Conservation (phyloP, 2,888 invertebrate genomes). For the Neoaliturus tenellus region DNA sequence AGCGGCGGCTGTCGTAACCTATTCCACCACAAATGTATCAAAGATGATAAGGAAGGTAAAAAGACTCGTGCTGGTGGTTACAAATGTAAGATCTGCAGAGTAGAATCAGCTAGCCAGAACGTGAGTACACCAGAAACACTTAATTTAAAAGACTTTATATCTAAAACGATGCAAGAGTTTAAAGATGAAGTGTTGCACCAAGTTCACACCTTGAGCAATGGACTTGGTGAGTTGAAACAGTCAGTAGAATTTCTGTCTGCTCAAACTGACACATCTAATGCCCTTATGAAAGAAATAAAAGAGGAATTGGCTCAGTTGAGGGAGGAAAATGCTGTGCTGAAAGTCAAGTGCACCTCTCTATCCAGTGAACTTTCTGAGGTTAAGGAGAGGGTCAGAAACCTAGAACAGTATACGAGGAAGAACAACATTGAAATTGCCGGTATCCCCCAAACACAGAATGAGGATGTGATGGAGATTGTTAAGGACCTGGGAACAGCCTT, state of each 20-base stretch:
- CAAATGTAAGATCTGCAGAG: too few relatives aligned
- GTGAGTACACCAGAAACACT: too few relatives aligned
- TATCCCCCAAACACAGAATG: neutral
- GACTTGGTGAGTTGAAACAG: neutral
- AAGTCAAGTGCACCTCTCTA: too few relatives aligned
- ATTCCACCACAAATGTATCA: too few relatives aligned
- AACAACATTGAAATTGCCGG: neutral
- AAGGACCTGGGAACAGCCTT: constrained; percentile 12
- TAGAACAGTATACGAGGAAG: neutral
- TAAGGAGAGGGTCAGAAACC: neutral
- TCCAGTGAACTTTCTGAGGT: neutral
- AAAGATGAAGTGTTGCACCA: too few relatives aligned
- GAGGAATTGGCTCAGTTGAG: neutral
- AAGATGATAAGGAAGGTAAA: too few relatives aligned
- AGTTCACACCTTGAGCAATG: too few relatives aligned
- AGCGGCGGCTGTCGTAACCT: too few relatives aligned
- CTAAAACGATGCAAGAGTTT: too few relatives aligned
- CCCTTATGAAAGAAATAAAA: neutral
- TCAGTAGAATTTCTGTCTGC: neutral
- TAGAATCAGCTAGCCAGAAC: too few relatives aligned
- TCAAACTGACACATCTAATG: neutral
- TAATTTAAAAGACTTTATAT: too few relatives aligned
- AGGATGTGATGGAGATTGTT: neutral
- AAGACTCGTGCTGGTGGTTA: too few relatives aligned
- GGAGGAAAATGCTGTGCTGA: neutral